These are phyloP conservation scores for Gopherus flavomarginatus DNA, from an alignment of 2,113 vertebrate species.

Conservation along the genomic window DNA sequence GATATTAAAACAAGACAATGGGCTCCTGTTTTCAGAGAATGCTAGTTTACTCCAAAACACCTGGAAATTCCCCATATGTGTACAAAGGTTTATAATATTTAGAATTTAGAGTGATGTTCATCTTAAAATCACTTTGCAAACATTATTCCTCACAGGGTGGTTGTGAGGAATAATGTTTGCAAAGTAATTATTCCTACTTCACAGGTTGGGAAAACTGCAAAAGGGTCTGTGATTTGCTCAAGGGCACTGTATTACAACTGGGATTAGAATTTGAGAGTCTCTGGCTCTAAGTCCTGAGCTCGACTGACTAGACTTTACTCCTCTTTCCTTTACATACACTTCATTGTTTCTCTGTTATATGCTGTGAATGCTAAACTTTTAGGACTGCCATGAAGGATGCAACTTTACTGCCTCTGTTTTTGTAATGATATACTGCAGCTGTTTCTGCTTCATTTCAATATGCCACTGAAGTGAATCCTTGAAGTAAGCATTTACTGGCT, in stretches of 20 bases:
- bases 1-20: neutral
- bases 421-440: neutral
- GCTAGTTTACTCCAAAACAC: neutral
- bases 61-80: neutral
- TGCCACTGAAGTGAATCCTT: neutral
- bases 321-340: neutral
- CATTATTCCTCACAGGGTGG: neutral
- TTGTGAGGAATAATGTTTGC: too few species aligned
- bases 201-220: neutral
- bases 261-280: neutral
- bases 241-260: neutral
- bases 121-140: neutral
- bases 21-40: neutral
- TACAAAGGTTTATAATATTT: neutral
- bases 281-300: neutral
- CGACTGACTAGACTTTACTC: neutral
- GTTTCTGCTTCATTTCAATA: neutral
- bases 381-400: neutral
- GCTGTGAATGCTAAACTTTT: neutral
- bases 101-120: neutral
- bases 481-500: too few species aligned
- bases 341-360: neutral
- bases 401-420: neutral
- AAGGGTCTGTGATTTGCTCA: neutral
- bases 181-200: neutral